These are phyloP conservation scores for Myotis lucifugus DNA, from an alignment of 2,113 vertebrate species.

Conservation along the genomic window DNA sequence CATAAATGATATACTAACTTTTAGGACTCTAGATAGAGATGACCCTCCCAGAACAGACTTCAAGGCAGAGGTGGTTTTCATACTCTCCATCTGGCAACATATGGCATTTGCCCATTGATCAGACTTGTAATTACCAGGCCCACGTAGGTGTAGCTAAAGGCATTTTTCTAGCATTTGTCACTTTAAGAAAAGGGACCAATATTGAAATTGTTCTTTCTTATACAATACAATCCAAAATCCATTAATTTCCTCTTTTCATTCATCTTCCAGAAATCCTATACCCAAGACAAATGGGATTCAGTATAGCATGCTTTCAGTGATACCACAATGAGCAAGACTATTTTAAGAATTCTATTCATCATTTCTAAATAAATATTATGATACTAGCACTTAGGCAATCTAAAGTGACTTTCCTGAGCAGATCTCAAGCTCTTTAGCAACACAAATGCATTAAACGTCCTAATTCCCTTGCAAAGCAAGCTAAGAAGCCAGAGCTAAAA, in stretches of 20 bases:
- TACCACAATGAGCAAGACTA: conserved; percentile 54
- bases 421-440: conserved; percentile 66
- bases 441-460: conserved; percentile 46
- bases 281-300: conserved; percentile 75
- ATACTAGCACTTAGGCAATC: conserved; percentile 64
- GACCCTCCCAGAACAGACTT: neutral
- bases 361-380: conserved; percentile 73
- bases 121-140: neutral
- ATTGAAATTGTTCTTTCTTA: conserved; percentile 50
- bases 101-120: neutral
- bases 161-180: conserved; percentile 40
- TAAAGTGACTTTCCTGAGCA: conserved; percentile 63
- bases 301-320: conserved; percentile 51
- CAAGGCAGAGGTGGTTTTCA: neutral
- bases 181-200: conserved; percentile 54
- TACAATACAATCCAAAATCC: conserved; percentile 54
- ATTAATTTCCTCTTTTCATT: conserved; percentile 72
- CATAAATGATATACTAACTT: neutral
- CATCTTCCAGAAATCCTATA: conserved; percentile 69
- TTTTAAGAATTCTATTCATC: conserved; percentile 75
- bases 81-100: neutral
- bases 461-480: conserved; percentile 69
- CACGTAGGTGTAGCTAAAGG: neutral
- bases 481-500: conserved; percentile 45
- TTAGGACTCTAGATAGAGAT: too few species aligned